Evolutionary conservation across 2,888 invertebrate genomes (phyloP), one percentile per base, ranked within the genome.

Genomic region (Creontiades dilutus): DNA sequence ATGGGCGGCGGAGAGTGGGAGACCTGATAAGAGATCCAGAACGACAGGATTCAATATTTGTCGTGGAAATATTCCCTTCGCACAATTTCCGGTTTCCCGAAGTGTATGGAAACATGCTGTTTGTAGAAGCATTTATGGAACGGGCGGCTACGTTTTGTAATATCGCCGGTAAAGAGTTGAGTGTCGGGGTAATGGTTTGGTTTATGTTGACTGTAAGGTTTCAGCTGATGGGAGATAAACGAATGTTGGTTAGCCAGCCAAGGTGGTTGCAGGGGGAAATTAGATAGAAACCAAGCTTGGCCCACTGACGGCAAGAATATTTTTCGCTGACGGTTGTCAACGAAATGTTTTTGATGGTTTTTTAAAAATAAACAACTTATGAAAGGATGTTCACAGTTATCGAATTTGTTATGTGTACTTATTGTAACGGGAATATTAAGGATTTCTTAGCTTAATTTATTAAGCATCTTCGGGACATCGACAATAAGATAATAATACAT

Each of bases 11-110:
- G 19, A 47, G 37, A 37, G 78, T 4, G 14, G 11, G 46, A 80
- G 46, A 80, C 78, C 78, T 68, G 78, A 80, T 80, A 80, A 47
- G n/a, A 47, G 78, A 80, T 37, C 37, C 14, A 46, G 78, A 80
- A 68, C 68, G 78, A 80, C 78, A 47, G 47, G 78, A 80, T 80
- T 80, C 78, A 80, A 80, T 80, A 80, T 80, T 80, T 80, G 78
- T 80, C 78, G 46, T 80, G 78, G 47, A 80, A 80, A 80, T 80
- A 80, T 80, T 80, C 46, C 78, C 47, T 27, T 47, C 16, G 46
- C 46, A 27, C 78, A 80, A 80, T 80, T 80, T 80, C 78, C 78
- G 78, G 13, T 46, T 46, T 80, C 46, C 37, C 78, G 78, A n/a
- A 46, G 37, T 9, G 19, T 47, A 80, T 80, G 78, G 78, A 28